Base-by-base conservation (phyloP, 2,888 invertebrate species). In the Lasioglossum figueresi region DNA sequence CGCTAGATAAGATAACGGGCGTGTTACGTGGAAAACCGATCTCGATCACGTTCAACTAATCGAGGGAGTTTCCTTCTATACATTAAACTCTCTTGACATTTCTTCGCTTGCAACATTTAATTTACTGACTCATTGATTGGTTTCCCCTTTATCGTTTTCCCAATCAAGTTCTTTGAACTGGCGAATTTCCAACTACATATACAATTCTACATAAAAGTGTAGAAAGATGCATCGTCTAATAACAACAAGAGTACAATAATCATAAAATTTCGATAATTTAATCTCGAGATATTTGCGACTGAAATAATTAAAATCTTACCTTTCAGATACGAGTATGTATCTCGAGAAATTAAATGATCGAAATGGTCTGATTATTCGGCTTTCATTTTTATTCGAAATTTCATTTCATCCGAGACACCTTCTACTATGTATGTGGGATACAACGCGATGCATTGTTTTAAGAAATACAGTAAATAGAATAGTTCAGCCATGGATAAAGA, bases 1-100 rank as follows among this genome's bases (percentile, higher is more conserved):
- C 63, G 45, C 34, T n/a, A 68, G 89, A 89, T 89, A 89, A 89
- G 89, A 89, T 89, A 90, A 66, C 66, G 66, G 71, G 66, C 34
- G 63, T 52, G 71, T 71, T 84, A 84, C 71, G 80, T 73, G 66
- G 40, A 83, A 82, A 66, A 37, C 52, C 63, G 66, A 76, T 78
- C 74, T 66, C 70, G 59, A 74, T 83, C 85, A n/a, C 34, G 74
- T 79, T 76, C 27, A 10, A n/a, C 3, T 23, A 6, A 83, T 72
- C 75, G n/a, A 76, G 37, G 31, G 23, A 40, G 8, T 68, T 40
- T 40, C 68, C 68, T 66, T 8, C 23, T 37, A 12, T 43, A 12
- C 12, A 4, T 10, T 14, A 68, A n/a, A n/a, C n/a, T 4, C 68
- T 10, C 37, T 12, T 12, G 68, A 37, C 23, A 8, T 23, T n/a